Conservation (phyloP, 2,113 vertebrate genomes). For the Triplophysa siluroides region DNA sequence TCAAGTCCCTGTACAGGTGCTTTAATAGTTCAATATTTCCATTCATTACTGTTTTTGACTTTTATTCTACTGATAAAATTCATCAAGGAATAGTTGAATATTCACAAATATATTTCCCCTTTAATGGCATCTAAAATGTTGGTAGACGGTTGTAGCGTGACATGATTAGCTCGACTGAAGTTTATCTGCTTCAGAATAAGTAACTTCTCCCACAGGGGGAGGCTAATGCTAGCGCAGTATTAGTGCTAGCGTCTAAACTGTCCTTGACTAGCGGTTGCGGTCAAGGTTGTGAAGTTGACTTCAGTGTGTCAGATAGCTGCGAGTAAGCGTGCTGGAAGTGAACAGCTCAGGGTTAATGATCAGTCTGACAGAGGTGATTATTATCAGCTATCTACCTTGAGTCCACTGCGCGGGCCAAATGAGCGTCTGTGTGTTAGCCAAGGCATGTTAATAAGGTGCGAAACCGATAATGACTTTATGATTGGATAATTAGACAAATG, state of each 20-base stretch:
- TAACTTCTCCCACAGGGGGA: neutral
- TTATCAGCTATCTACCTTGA: slow-evolving; percentile 51
- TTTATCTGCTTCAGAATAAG: neutral
- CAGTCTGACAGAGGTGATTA: slow-evolving; percentile 53
- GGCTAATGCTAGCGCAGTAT: too few relatives aligned
- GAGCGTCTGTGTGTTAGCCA: slow-evolving; percentile 56
- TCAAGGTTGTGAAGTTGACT: slow-evolving; percentile 42
- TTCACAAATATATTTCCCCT: too few relatives aligned
- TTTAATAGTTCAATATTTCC: too few relatives aligned
- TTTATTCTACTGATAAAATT: too few relatives aligned
- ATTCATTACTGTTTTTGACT: too few relatives aligned
- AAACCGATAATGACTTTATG: slow-evolving; percentile 80
- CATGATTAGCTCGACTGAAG: too few relatives aligned
- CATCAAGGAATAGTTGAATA: too few relatives aligned
- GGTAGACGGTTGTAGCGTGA: too few relatives aligned
- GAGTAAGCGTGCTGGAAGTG: slow-evolving; percentile 37
- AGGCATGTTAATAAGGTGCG: slow-evolving; percentile 77
- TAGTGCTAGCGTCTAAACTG: neutral
- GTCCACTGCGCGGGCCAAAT: slow-evolving; percentile 46
- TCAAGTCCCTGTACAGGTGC: too few relatives aligned
- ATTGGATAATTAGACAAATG: slow-evolving; percentile 82
- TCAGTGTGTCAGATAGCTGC: slow-evolving; percentile 20
- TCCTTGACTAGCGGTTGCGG: neutral
- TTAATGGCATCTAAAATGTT: too few relatives aligned
- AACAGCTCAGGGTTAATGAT: slow-evolving; percentile 54